Evolutionary conservation across 2,113 vertebrate species (phyloP).

Genomic region (Octodon degus): DNA sequence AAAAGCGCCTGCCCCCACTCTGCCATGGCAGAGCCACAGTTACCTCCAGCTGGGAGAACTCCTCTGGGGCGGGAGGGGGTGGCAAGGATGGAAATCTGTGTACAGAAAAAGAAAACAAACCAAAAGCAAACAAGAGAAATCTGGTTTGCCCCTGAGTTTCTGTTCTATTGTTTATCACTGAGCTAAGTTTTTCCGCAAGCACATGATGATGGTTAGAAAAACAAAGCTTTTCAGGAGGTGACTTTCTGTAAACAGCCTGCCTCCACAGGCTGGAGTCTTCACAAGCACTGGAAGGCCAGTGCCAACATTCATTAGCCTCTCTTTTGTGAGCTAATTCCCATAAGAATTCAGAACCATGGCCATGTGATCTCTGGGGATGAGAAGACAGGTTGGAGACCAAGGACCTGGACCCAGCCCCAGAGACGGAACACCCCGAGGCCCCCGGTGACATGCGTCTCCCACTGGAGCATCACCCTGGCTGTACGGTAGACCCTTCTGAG

Average conservation of each 20-base stretch:
- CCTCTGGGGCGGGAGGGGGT: neutral
- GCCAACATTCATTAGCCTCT: neutral
- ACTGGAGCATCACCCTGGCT: accelerated
- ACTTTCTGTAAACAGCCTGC: slow-evolving; percentile 58
- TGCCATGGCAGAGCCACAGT: accelerated
- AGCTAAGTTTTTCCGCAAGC: slow-evolving; percentile 17
- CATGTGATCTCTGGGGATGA: neutral
- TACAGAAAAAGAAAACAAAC: neutral
- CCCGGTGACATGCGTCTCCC: accelerated
- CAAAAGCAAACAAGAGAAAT: neutral
- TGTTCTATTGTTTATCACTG: neutral
- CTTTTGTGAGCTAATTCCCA: neutral
- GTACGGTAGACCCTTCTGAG: neutral
- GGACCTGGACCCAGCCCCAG: accelerated
- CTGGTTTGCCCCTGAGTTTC: neutral
- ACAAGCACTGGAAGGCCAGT: neutral
- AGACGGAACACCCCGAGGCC: accelerated
- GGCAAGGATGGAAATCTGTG: neutral
- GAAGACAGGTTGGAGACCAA: neutral
- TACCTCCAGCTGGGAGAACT: neutral
- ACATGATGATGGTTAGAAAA: neutral
- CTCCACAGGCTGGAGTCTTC: neutral
- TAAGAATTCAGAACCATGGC: accelerated
- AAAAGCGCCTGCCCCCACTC: neutral
- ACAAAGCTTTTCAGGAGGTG: neutral